phyloP scores from a whole-genome alignment of 2,888 invertebrate species.

The Arctia plantaginis region DNA sequence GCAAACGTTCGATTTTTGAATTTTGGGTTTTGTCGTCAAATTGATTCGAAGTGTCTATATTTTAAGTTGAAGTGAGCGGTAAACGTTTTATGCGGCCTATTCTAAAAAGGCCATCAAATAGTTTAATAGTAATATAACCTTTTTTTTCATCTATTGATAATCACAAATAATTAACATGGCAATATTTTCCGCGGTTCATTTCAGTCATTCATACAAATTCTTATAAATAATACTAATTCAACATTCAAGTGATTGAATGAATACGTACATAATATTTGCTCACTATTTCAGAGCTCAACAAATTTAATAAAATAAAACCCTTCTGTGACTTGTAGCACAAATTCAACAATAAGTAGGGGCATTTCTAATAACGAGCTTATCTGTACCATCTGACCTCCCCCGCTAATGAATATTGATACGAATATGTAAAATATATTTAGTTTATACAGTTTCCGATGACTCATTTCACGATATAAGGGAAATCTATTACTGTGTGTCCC shows the following conservation, averaged over 20 bases:
- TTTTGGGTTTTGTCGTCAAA: conserved; percentile 39
- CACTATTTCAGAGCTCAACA: not conserved
- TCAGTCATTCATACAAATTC: not conserved
- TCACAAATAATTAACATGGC: not conserved
- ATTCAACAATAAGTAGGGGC: conserved; percentile 24
- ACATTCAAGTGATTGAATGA: not conserved
- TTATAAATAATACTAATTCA: not conserved
- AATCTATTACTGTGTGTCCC: conserved; percentile 17
- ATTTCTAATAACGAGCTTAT: conserved; percentile 62
- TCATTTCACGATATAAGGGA: conserved; percentile 59
- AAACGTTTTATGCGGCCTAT: not conserved
- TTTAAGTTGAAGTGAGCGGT: not conserved
- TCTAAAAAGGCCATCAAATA: conserved; percentile 9
- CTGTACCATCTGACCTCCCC: conserved; percentile 76
- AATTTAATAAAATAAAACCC: conserved; percentile 19
- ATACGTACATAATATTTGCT: not conserved
- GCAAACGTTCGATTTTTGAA: conserved; percentile 64
- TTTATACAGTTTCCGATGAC: conserved; percentile 69
- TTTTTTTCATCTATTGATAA: not conserved
- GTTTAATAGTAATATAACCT: not conserved
- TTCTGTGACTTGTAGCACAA: conserved; percentile 18
- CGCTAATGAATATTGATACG: conserved; percentile 83
- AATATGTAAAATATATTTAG: conserved; percentile 65
- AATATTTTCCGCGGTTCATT: not conserved
- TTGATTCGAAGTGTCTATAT: conserved; percentile 36